Percentiles rank a stretch among this genome's conserved stretches.
These are phyloP conservation scores for Pyralis farinalis DNA, from an alignment of 2,888 invertebrate species.

Conservation along the genomic window DNA sequence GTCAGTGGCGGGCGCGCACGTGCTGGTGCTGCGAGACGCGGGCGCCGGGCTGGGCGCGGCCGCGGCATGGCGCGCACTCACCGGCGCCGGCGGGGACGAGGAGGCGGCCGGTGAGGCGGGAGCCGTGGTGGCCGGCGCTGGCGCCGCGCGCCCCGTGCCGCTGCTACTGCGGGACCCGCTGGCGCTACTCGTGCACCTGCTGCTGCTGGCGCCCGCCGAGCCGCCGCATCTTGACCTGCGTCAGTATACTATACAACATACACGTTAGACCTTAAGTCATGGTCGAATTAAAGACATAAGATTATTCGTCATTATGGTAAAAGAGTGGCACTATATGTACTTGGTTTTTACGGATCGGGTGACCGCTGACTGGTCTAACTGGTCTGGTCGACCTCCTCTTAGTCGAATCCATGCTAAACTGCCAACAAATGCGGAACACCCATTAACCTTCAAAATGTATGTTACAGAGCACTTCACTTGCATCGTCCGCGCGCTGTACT, in stretches of 20 bases:
- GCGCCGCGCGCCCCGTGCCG: slow-evolving; percentile 80
- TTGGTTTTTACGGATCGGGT: no score
- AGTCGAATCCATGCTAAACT: no score
- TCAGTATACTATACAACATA: slow-evolving; percentile 63
- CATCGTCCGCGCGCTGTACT: slow-evolving; percentile 93
- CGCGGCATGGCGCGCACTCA: slow-evolving; percentile 37
- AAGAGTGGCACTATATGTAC: no score
- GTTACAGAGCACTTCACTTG: slow-evolving; percentile 91
- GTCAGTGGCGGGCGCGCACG: slow-evolving; percentile 93
- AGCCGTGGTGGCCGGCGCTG: slow-evolving; percentile 20
- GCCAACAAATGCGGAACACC: no score
- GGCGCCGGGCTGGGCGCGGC: slow-evolving; percentile 44
- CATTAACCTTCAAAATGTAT: no score
- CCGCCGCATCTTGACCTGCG: slow-evolving; percentile 87
- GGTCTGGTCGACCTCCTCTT: no score
- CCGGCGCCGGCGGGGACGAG: slow-evolving; percentile 21
- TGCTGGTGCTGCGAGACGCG: slow-evolving; percentile 82
- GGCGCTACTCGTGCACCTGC: slow-evolving; percentile 92
- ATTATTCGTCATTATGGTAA: no score
- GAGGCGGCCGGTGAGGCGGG: slow-evolving; percentile 11
- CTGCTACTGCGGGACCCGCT: slow-evolving; percentile 92
- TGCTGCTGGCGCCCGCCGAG: slow-evolving; percentile 91
- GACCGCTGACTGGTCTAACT: no score
- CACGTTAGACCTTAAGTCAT: no score
- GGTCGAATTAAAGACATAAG: no score